These are phyloP conservation scores for Trachelus tabidus DNA, from an alignment of 2,888 invertebrate species.

Conservation along the genomic window DNA sequence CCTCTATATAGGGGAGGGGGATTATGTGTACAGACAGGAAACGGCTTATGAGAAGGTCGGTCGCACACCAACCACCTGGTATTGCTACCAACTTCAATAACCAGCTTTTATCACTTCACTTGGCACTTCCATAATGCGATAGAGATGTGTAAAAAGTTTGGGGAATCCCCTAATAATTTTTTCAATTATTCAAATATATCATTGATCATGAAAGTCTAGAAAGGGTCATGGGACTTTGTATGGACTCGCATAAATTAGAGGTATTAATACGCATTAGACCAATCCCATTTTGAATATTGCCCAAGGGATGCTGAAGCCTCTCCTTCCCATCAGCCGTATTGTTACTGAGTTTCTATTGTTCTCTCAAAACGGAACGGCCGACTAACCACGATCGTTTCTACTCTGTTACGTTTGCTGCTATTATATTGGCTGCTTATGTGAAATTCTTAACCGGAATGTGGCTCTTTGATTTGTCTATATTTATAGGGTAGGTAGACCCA, in stretches of 20 bases:
- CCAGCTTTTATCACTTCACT: neutral
- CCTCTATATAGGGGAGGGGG: neutral
- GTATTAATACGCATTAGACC: slow-evolving; percentile 43
- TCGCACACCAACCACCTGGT: neutral
- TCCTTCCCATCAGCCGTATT: neutral
- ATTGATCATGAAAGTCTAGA: neutral
- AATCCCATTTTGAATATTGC: slow-evolving; percentile 34
- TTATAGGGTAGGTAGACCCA: neutral
- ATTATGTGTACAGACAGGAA: neutral
- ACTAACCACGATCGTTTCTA: neutral
- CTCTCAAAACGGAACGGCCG: neutral
- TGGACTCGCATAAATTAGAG: slow-evolving; percentile 46
- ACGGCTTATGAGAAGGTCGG: neutral
- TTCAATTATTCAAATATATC: neutral
- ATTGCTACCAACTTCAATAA: neutral
- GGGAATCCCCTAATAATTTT: neutral
- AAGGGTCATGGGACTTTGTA: slow-evolving; percentile 4
- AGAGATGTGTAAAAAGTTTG: neutral
- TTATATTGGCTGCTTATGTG: neutral
- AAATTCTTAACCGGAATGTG: neutral
- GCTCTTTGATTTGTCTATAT: neutral
- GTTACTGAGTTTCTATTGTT: neutral
- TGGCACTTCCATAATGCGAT: neutral
- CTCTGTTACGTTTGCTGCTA: neutral
- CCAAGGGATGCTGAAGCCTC: slow-evolving; percentile 20